Base-by-base conservation (phyloP, 2,113 vertebrate genomes). In the Chlamydotis undulata region DNA sequence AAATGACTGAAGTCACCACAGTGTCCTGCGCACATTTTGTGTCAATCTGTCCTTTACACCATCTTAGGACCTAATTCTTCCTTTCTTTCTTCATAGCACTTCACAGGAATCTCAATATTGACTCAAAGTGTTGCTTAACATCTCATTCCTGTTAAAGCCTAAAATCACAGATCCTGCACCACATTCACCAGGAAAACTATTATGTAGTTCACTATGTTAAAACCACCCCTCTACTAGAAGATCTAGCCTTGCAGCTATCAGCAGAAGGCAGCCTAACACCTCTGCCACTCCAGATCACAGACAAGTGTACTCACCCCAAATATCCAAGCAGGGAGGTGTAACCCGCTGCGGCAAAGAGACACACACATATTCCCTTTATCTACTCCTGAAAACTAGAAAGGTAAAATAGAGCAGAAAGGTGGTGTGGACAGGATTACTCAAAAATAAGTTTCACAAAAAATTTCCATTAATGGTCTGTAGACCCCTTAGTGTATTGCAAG, bases 241-340 rank as follows among this genome's bases (percentile, higher is more conserved):
- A 57, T 0, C 17, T 2, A 50, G 67, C 57, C 29, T 39, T 28
- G 11, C 50, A 74, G 43, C 41, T 41, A n/a, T 26, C 28, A 68
- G 45, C 52, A 67, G 56, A 85, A 94, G 64, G 41, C 41, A 67
- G 47, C 24, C 45, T 31, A 83, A 6, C 17, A 47, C 53, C 53
- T 43, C 53, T 64, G 53, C 59, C 67, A 31, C 78, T 9, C 16
- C 24, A 57, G 45, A 53, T 11, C 29, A 76, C 47, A 68, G 25
- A 19, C 4, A 33, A 39, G 18, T 1, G 3, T 10, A 43, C 4
- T 43, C 1, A 0, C 10, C 28, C 29, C 6, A 1, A 79, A 76
- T 7, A 80, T 0, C 24, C 61, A 64, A 33, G 41, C 26, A 73
- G 13, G 17, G 33, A 83, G 33, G 18, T 5, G 11, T 15, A 74